Conservation (phyloP, 2,888 invertebrate species). For the Hyppa rectilinea region DNA sequence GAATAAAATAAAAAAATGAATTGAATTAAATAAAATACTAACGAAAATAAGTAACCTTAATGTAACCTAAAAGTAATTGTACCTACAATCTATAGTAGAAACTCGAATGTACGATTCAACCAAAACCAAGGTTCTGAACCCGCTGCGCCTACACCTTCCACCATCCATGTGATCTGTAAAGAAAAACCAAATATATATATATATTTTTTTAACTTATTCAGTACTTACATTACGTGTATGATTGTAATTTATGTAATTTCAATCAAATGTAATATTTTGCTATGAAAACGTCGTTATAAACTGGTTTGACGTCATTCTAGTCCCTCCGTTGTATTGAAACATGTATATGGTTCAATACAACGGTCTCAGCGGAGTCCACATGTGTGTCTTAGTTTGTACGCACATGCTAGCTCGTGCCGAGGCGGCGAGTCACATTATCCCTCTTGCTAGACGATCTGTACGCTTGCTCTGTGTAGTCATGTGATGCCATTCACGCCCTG, state of each 20-base stretch:
- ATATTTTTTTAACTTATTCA: neutral
- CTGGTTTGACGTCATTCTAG: too few relatives aligned
- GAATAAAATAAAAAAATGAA: too few relatives aligned
- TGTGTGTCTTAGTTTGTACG: too few relatives aligned
- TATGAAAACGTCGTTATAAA: neutral
- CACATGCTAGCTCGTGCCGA: too few relatives aligned
- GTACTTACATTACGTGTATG: too few relatives aligned
- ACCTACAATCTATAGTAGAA: slow-evolving; percentile 10
- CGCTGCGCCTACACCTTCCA: neutral
- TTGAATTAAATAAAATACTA: neutral
- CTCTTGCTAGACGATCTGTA: neutral
- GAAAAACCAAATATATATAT: neutral
- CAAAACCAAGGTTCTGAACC: neutral
- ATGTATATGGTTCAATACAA: neutral
- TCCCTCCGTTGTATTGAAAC: neutral
- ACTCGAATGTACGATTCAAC: neutral
- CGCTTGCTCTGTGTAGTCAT: neutral
- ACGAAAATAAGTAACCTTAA: slow-evolving; percentile 10
- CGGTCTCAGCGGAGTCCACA: neutral
- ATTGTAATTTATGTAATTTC: too few relatives aligned
- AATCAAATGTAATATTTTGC: neutral
- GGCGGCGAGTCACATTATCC: neutral
- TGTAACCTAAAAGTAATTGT: slow-evolving; percentile 14
- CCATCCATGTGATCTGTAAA: neutral
- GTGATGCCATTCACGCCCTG: neutral